Base-by-base conservation (phyloP, 92 coral and sea anemone species). In the Bergia sp. region DNA sequence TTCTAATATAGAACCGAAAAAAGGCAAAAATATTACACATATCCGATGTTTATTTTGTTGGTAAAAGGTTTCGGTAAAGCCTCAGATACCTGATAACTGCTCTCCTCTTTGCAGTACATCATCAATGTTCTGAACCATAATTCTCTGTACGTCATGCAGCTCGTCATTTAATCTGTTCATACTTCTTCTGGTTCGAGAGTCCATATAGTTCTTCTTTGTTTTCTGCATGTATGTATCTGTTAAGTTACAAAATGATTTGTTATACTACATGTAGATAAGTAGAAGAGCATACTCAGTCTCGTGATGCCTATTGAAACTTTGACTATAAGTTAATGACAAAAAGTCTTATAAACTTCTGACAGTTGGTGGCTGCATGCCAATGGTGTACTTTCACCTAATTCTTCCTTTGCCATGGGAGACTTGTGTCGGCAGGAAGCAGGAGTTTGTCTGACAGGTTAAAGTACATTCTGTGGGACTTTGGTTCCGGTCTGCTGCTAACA, bases 21-120 rank as follows among this genome's bases (percentile, higher is more conserved):
- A 53, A 53, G 57, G 15, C 11, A 50, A 50, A 8, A 69, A 69
- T 37, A 69, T 12, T 13, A 58, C 37, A 37, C 15, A 23, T 37
- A 29, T 8, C 4, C 15, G 23, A 11, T 15, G 21, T 73, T 8
- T 37, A 86, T 21, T 41, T 13, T 76, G 42, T 9, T 0, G 37
- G 41, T 42, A 74, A 5, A 38, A 3, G 18, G 47, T 75, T 21
- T 67, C 9, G 16, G 29, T n/a, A 3, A 36, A 5, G 21, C 13
- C 8, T 39, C 15, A 65, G 53, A 53, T 89, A 97, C 99, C 99
- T 92, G 99, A 95, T 81, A 97, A 73, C 86, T 96, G 93, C 77
- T 97, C 99, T 50, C 99, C 99, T 91, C 99, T 91, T 86, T 97
- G 99, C 84, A 97, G 92, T 47, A 97, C 99, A 49, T 97, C 99